Base-by-base conservation (phyloP, 2,113 vertebrate genomes). In the Gavialis gangeticus region DNA sequence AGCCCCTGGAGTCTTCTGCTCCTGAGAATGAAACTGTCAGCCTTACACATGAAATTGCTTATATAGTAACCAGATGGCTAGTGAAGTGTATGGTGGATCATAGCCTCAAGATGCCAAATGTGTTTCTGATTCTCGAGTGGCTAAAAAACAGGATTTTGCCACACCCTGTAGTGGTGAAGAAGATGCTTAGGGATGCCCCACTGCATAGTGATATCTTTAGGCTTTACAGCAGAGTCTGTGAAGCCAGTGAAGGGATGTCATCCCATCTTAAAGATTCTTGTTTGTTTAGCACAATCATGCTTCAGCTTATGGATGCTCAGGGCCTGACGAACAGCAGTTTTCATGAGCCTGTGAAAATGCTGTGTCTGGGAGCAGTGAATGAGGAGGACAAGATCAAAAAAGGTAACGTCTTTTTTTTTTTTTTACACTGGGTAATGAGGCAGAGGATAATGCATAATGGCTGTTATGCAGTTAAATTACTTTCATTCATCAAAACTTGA, bases 241-340 rank as follows among this genome's bases (percentile, higher is more conserved):
- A 97, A 24, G 87, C 81, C 0, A 54, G 82, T 82, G 21, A 82
- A 10, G 30, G 34, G n/a, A 24, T 0, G 0, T 75, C 24, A 0
- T 87, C 87, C 1, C 66, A 46, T 21, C 85, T 69, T 73, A 6
- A 57, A 5, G 97, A 98, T 21, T 95, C 97, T 37, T 97, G 19
- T 62, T 67, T 96, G 56, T 98, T 98, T 89, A 99, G 97, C 15
- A 81, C 66, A 1, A 58, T 99, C 77, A 98, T 99, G 99, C 92
- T 99, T 9, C 92, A 69, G 54, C 91, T 99, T 5, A 30, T 98
- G 76, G 98, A 98, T n/a, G 91, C 94, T 69, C 98, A 86, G 82
- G 97, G 97, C 56, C 54, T 78, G 2, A n/a, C 67, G 1, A 58
- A 54, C 56, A 91, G 60, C 63, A 62, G 87, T 34, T 66, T 95